Evolutionary conservation across 2,113 vertebrate species (phyloP).

Genomic region (Pseudolaguvia tuberculata): DNA sequence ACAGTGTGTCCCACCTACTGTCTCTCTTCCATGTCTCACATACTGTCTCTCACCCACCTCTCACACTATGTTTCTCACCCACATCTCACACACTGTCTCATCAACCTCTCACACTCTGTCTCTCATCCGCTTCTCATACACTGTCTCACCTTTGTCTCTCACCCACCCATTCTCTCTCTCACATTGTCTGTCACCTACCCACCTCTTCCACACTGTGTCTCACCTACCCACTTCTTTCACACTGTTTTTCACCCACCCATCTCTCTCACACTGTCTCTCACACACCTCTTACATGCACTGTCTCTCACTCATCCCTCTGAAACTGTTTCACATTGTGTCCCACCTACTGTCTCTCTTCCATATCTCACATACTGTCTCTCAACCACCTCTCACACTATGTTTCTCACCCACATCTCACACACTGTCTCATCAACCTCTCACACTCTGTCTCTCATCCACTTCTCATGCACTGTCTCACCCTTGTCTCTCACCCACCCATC

Average conservation of each 20-base stretch:
- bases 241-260: slow-evolving; percentile 30
- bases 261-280: slow-evolving; percentile 15
- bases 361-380: background rate
- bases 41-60: background rate
- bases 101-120: background rate
- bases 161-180: no score
- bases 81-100: slow-evolving; percentile 28
- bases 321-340: no score
- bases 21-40: slow-evolving; percentile 1
- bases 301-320: slow-evolving; percentile 26
- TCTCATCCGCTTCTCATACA: no score
- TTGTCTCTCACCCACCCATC: background rate
- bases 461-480: slow-evolving; percentile 49
- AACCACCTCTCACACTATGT: background rate
- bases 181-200: no score
- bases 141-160: background rate
- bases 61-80: background rate
- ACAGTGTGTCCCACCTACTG: no score
- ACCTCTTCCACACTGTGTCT: slow-evolving; percentile 28
- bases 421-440: slow-evolving; percentile 10
- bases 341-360: slow-evolving; percentile 26
- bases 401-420: background rate
- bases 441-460: background rate
- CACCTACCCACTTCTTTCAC: slow-evolving; percentile 38
- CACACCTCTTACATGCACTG: slow-evolving; percentile 29